Percentiles rank a stretch among this genome's conserved stretches.
Conservation (phyloP, 2,797 vertebrate genomes). For the Babyrousa celebensis region DNA sequence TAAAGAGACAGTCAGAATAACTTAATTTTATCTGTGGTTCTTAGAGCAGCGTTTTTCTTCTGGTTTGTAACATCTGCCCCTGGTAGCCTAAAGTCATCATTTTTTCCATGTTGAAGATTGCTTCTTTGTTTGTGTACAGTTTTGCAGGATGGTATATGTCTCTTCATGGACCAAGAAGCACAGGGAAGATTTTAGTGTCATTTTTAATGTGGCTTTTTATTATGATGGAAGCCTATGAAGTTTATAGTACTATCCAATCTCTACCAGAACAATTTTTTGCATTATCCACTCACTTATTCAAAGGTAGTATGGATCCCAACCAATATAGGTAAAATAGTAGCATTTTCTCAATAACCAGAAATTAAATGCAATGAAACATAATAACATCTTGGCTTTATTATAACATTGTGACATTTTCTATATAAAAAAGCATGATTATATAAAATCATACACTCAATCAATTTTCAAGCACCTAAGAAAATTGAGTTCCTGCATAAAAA, state of each 20-base stretch:
- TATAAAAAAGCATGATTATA: neutral
- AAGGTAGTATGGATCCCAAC: neutral
- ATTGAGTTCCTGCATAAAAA: constrained; percentile 23
- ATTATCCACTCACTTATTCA: neutral
- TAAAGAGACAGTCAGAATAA: neutral
- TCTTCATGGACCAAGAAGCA: neutral
- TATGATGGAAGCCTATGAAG: neutral
- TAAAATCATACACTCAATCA: constrained; percentile 31
- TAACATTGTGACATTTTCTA: neutral
- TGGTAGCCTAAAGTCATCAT: neutral
- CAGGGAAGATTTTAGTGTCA: neutral
- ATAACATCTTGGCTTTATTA: constrained; percentile 14
- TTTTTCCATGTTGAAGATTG: neutral
- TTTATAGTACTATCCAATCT: neutral
- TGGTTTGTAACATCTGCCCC: neutral
- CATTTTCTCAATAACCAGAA: constrained; percentile 35
- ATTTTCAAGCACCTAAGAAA: constrained; percentile 44
- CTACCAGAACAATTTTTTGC: neutral
- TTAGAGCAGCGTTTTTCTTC: neutral
- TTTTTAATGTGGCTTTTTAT: constrained; percentile 10
- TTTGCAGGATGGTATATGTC: neutral
- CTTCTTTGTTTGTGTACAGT: neutral
- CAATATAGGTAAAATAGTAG: neutral
- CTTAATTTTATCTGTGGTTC: neutral
- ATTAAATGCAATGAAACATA: constrained; percentile 11